Evolutionary conservation across 2,888 invertebrate species (phyloP).

Genomic region (Trypoxylon attenuatum): DNA sequence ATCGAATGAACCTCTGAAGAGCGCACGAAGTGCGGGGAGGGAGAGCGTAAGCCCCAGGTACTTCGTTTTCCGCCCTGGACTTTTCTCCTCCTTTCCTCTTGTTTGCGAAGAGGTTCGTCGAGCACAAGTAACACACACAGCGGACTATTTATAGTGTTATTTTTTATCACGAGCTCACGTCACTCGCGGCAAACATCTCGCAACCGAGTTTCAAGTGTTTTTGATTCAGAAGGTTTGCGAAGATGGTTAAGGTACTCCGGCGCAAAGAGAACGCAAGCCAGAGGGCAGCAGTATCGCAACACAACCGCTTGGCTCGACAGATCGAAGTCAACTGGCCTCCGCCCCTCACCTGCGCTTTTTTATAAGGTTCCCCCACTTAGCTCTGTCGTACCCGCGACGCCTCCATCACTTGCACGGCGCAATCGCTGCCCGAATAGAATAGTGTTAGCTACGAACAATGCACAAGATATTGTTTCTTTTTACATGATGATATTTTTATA

Average conservation of each 20-base stretch:
- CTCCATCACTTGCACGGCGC: constrained; percentile 58
- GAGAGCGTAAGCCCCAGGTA: background rate
- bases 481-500: no score
- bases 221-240: background rate
- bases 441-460: constrained; percentile 45
- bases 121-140: constrained; percentile 33
- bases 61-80: background rate
- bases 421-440: constrained; percentile 63
- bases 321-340: constrained; percentile 70
- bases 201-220: background rate
- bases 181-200: constrained; percentile 34
- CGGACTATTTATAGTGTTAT: background rate
- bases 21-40: constrained; percentile 7
- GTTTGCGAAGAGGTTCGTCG: background rate
- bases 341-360: constrained; percentile 69
- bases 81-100: background rate
- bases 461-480: constrained; percentile 26
- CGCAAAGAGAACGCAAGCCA: constrained; percentile 16
- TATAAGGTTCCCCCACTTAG: constrained; percentile 62
- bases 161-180: constrained; percentile 24
- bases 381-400: constrained; percentile 48
- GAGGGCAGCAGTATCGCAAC: no score
- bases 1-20: constrained; percentile 42
- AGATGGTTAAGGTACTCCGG: background rate
- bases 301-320: constrained; percentile 33